Evolutionary conservation across 1,140 invertebrate species (phyloP), one percentile per base, ranked within the genome.

Genomic region (Eumaeus atala): DNA sequence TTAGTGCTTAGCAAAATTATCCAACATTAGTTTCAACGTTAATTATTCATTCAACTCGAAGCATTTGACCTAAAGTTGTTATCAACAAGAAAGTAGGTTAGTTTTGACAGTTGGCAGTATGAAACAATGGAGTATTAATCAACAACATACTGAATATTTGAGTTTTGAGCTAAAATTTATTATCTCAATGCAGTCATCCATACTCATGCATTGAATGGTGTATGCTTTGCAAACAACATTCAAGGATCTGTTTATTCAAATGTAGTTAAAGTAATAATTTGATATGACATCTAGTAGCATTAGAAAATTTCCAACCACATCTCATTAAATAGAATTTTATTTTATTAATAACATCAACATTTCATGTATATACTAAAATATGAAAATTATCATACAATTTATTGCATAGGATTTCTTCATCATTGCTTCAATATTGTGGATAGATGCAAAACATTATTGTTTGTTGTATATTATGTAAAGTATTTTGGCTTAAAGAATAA

Each of bases 11-110:
- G 37, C 18, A 17, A 37, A 42, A 52, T 42, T 42, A 52, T 52
- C 38, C 51, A 52, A 38, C 38, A 52, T 52, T 52, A 52, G 37
- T 51, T 48, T 52, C 44, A 40, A 56, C 51, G 9, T 9, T 18
- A 60, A 56, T 60, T 56, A 59, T 56, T 56, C 42, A 52, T 48
- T 60, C 54, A 55, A 56, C 16, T 52, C 50, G 18, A 38, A 40
- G 37, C 50, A 38, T 58, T 58, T 58, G 60, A 58, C 55, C 57
- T 54, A 52, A 49, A 48, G 48, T 56, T 54, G 50, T 56, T 56
- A 58, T 65, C 60, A 62, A 53, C 38, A 61, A 54, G 51, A 57
- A 68, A 62, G 54, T 68, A 51, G 57, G 64, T 62, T 66, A 63
- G 51, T 55, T 56, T 53, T 40, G 37, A 44, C 40, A 44, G 40